Base-by-base conservation (phyloP, 1,140 invertebrate species). In the Argopecten irradians region DNA sequence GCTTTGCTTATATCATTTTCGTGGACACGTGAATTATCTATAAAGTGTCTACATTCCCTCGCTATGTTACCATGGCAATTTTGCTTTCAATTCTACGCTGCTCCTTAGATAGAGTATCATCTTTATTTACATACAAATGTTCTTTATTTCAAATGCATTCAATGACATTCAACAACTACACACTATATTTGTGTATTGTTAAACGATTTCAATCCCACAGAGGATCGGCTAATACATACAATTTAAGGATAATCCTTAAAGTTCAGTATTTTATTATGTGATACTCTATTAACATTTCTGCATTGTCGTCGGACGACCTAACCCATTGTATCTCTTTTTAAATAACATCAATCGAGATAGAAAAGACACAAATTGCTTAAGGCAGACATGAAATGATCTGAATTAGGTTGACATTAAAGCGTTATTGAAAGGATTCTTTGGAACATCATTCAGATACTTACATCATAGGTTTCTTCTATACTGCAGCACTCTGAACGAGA, bases 401-500 rank as follows among this genome's bases (percentile, higher is more conserved):
- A 11, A 39, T 14, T 19, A 19, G 11, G 22, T 85, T 34, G 22
- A n/a, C n/a, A n/a, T 22, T 36, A 3, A 85, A 85, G 19, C 19
- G 41, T 22, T 36, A 13, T 85, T 36, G 9, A 85, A 13, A 22
- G 13, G n/a, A 36, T 85, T 33, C 34, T 36, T 22, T 22, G 34
- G 22, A 22, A 16, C 9, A 14, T 2, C 83, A 33, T 32, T 16
- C n/a, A 7, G 13, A 28, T 86, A 95, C 96, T 96, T 95, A 98
- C 97, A 93, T 97, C 97, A 96, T 98, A 97, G 0, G 97, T 97
- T 90, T 98, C 97, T 97, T 98, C 97, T 87, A 98, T 98, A 94
- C 97, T 98, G 94, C 98, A 98, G 93, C 98, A 98, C 93, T 98
- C 97, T 0, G 97, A 98, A n/a, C 98, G 96, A 0, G 97, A 98